Base-by-base conservation (phyloP, 2,888 invertebrate species). In the Caenorhabditis sp. region DNA sequence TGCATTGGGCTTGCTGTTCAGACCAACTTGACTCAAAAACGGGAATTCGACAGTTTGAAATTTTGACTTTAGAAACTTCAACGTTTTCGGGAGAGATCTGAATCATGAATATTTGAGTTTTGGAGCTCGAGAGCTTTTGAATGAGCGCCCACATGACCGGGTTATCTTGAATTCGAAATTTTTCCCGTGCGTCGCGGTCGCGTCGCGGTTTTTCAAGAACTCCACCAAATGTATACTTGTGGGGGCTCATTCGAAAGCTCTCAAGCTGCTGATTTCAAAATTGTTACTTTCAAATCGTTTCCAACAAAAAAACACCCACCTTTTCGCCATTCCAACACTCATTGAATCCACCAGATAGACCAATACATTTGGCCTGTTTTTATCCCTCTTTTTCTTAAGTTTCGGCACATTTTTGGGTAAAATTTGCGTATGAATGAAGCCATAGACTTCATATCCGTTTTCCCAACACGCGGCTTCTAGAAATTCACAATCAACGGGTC, bases 1-100 rank as follows among this genome's bases (percentile, higher is more conserved):
- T 4, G 28, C 59, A 6, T 59, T 59, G 6, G 59, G 59, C 35
- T 35, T 59, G n/a, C 59, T 59, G 59, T 59, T 59, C 16, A 35
- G 8, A 16, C 59, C 59, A 2, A 59, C 59, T 59, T 54, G 54
- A 54, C 54, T 54, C 14, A 54, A 26, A 54, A 54, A 54, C 26
- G 54, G 54, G 19, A 54, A 54, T 54, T 54, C 54, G 1, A 54
- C 24, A 26, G 54, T 12, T 26, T 54, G 14, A 5, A 54, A 54
- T 26, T 22, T 19, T 10, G 26, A 26, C 22, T 54, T 54, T 22
- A 54, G 26, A 19, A 54, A 54, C 4, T 54, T 16, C 26, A 54
- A 24, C 1, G 54, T 26, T 54, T 54, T 54, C 10, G 26, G 26
- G 14, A 54, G 54, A 2, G 24, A 26, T 26, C 54, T 54, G 54